Evolutionary conservation across 2,113 vertebrate species (phyloP), one percentile per base, ranked within the genome.

Genomic region (Trichechus manatus): DNA sequence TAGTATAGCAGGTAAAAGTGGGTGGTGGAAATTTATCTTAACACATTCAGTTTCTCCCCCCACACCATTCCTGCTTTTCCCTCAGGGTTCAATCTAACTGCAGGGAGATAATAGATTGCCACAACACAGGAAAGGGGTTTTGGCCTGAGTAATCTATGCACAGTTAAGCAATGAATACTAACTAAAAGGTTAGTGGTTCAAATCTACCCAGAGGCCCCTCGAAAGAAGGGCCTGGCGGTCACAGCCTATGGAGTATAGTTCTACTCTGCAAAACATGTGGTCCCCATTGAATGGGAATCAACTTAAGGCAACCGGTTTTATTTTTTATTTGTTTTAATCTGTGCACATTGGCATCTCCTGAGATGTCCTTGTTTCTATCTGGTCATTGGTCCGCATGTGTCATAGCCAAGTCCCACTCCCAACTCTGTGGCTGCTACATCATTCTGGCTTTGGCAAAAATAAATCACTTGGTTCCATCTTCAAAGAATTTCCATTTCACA

Each of bases 401-500:
- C 53, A 78, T n/a, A 68, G 31, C 66, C 53, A 89, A 93, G 31
- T 70, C 5, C 42, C 36, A 75, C 25, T 94, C 17, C 50, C 20
- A 84, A 13, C 14, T 42, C 63, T 85, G 68, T 75, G 56, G 47
- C 56, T 61, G 20, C 22, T 47, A 36, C 22, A 53, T 25, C 47
- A 33, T 42, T 22, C 59, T 56, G 6, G 29, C 50, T 10, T 92
- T 79, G 70, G 23, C 4, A 95, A 92, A 90, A 94, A 72, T 89
- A 93, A 91, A 87, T 90, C 84, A 85, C 66, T 93, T 77, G 39
- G 20, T 81, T 31, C 33, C 36, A 85, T 86, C 74, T 61, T 88
- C 7, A 27, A 86, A 92, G 27, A 94, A 78, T 94, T 96, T 95
- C 27, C 47, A 56, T 92, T 91, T 95, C n/a, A 72, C 64, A 20